A percentile compares a stretch with the other conserved stretches of the same genome.
These are phyloP conservation scores for Sciurus vulgaris DNA, from an alignment of 2,797 vertebrate species.

Conservation along the genomic window DNA sequence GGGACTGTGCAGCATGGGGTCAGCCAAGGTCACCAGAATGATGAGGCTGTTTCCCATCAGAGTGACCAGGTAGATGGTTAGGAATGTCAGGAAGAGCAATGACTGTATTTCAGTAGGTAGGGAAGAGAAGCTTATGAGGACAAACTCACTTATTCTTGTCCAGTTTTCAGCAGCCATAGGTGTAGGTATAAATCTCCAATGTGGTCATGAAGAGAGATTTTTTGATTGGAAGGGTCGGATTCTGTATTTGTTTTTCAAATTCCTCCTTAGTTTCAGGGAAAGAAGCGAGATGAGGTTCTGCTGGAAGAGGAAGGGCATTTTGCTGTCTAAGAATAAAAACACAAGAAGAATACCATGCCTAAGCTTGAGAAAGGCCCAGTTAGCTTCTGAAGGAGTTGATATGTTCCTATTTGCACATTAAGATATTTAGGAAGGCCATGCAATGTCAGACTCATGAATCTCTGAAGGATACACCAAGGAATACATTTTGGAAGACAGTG, in stretches of 20 bases:
- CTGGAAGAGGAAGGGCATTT: not conserved
- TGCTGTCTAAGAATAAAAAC: not conserved
- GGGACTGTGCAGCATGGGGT: conserved; percentile 64
- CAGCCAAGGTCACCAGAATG: conserved; percentile 67
- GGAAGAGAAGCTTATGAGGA: conserved; percentile 76
- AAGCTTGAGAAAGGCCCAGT: not conserved
- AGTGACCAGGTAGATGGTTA: conserved; percentile 67
- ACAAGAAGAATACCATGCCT: not conserved
- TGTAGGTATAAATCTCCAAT: not conserved
- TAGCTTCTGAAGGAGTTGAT: not conserved
- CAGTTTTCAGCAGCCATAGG: conserved; percentile 59
- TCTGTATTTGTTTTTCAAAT: not conserved
- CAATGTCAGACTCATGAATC: not conserved
- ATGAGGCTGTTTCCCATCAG: conserved; percentile 76
- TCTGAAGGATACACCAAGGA: not conserved
- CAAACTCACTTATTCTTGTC: conserved; percentile 73
- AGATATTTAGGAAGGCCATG: not conserved
- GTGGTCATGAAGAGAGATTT: not conserved
- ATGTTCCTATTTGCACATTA: not conserved
- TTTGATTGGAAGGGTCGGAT: not conserved
- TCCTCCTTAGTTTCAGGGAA: not conserved
- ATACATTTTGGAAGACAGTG: not conserved
- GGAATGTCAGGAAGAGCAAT: conserved; percentile 68
- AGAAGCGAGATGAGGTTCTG: not conserved
- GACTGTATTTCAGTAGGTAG: conserved; percentile 42